Conservation (phyloP, 1,140 invertebrate genomes). For the Rhizoglyphus robini region DNA sequence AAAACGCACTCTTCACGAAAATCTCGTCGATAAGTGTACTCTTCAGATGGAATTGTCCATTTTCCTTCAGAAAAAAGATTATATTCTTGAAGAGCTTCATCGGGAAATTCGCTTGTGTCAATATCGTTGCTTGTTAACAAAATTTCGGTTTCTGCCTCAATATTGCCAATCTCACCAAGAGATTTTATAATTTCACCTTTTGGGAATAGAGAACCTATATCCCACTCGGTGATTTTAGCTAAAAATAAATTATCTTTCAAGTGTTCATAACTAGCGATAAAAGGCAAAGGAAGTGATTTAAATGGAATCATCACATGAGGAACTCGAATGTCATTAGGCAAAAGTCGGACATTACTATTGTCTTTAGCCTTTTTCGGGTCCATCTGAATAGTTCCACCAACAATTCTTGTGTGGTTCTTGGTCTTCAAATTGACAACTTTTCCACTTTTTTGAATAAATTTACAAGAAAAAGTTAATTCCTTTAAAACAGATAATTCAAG, state of each 20-base stretch:
- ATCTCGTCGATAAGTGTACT: constrained; percentile 51
- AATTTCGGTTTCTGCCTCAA: constrained; percentile 58
- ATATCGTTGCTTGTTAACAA: constrained; percentile 63
- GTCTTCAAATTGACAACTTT: constrained; percentile 39
- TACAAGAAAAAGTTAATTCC: constrained; percentile 24
- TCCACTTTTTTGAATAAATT: constrained; percentile 32
- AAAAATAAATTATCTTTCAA: constrained; percentile 50
- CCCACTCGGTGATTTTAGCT: constrained; percentile 53
- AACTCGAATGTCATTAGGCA: constrained; percentile 54
- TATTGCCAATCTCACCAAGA: constrained; percentile 55
- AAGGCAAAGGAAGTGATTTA: constrained; percentile 46
- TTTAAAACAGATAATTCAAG: neutral
- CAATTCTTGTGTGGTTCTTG: constrained; percentile 46
- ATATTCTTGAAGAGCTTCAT: constrained; percentile 37
- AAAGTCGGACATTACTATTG: constrained; percentile 47
- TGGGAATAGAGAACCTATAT: constrained; percentile 42
- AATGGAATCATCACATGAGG: constrained; percentile 52
- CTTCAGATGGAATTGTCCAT: constrained; percentile 32
- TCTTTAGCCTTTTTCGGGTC: constrained; percentile 38
- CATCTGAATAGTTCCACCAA: constrained; percentile 41
- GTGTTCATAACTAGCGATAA: constrained; percentile 37
- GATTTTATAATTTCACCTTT: constrained; percentile 46
- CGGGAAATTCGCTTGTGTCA: constrained; percentile 49
- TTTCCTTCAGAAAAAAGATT: neutral
- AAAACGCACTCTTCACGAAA: constrained; percentile 67